Evolutionary conservation across 2,797 vertebrate genomes (phyloP).

Genomic region (Poecilia picta): DNA sequence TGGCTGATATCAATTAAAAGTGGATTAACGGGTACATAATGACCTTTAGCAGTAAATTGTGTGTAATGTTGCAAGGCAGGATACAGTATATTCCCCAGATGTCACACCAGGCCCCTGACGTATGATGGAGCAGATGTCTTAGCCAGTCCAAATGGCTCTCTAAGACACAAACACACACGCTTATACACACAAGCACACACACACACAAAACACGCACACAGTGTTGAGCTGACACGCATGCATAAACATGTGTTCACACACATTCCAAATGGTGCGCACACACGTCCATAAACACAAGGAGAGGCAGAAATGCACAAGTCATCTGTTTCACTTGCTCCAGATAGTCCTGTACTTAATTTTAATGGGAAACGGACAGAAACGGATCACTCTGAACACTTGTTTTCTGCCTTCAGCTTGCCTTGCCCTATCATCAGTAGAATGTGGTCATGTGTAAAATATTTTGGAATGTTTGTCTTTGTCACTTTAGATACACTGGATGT

Average conservation of each 20-base stretch:
- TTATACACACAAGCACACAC: constrained; percentile 1
- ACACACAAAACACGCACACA: constrained; percentile 47
- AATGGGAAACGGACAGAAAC: constrained; percentile 59
- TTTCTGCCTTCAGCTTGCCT: constrained; percentile 43
- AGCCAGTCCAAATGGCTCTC: constrained; percentile 85
- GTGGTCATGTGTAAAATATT: constrained; percentile 27
- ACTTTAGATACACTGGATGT: constrained; percentile 59
- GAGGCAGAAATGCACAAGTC: constrained; percentile 47
- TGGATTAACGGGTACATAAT: constrained; percentile 90
- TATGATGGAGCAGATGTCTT: constrained; percentile 90
- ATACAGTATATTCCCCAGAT: constrained; percentile 91
- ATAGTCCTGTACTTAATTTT: constrained; percentile 67
- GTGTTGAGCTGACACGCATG: constrained; percentile 58
- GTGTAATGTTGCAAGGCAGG: constrained; percentile 90
- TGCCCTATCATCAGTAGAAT: constrained; percentile 41
- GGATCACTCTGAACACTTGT: constrained; percentile 49
- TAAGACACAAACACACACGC: constrained; percentile 72
- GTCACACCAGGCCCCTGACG: constrained; percentile 87
- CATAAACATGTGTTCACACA: constrained; percentile 73
- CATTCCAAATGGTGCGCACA: constrained; percentile 62
- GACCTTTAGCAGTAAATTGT: constrained; percentile 92
- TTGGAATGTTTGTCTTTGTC: constrained; percentile 53
- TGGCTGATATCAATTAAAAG: constrained; percentile 90
- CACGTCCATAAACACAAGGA: constrained; percentile 32
- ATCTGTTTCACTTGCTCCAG: constrained; percentile 49